A percentile compares a stretch with the other conserved stretches of the same genome.
These are phyloP conservation scores for Wiebesia pumilae DNA, from an alignment of 1,140 invertebrate genomes.

Conservation along the genomic window DNA sequence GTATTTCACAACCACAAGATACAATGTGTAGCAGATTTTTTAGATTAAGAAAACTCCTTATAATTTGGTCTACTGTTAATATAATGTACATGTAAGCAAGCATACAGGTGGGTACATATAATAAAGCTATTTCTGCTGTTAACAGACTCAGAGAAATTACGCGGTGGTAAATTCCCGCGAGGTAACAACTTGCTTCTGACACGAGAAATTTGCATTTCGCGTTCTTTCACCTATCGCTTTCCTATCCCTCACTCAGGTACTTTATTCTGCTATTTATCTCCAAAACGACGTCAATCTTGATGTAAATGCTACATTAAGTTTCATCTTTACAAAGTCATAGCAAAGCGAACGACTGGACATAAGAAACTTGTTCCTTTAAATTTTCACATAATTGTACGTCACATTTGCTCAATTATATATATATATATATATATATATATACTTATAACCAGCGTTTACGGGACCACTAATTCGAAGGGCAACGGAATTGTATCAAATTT, in stretches of 20 bases:
- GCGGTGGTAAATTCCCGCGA: slow-evolving; percentile 19
- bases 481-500: no score
- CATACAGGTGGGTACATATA: background rate
- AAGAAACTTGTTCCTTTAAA: background rate
- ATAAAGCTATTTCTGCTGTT: background rate
- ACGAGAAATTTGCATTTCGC: background rate
- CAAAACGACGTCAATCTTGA: background rate
- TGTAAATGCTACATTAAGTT: background rate
- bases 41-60: background rate
- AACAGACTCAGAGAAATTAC: slow-evolving; percentile 2
- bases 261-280: background rate
- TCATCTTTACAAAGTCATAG: background rate
- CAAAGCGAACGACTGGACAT: background rate
- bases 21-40: background rate
- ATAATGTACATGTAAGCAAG: background rate
- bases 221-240: background rate
- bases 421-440: no score
- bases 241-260: background rate
- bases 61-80: background rate
- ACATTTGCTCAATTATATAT: background rate
- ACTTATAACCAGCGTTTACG: no score
- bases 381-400: background rate
- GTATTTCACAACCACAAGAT: background rate
- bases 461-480: no score
- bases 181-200: slow-evolving; percentile 23